Conservation (phyloP, 2,113 vertebrate species). For the Gavialis gangeticus region DNA sequence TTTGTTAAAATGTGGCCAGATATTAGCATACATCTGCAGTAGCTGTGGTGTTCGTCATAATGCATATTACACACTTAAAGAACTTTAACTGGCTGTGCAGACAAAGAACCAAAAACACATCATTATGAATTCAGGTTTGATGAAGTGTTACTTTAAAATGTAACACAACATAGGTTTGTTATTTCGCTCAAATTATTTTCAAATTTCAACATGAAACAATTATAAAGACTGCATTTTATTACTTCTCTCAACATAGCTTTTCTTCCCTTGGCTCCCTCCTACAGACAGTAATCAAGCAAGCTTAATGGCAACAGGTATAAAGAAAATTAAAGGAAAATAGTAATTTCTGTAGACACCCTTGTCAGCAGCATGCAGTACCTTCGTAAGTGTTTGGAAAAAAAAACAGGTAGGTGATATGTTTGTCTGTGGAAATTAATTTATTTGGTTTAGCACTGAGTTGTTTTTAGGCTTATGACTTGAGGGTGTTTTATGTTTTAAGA, state of each 20-base stretch:
- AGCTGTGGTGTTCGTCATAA: not conserved
- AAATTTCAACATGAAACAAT: not conserved
- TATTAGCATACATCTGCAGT: not conserved
- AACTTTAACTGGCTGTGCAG: not conserved
- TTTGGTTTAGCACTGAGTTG: not conserved
- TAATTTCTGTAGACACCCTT: not conserved
- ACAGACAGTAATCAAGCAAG: not conserved
- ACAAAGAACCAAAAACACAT: fast-evolving
- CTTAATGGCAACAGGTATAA: not conserved
- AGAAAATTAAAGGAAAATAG: not conserved
- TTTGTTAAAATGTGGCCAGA: not conserved
- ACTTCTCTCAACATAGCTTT: not conserved
- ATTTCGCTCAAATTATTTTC: not conserved
- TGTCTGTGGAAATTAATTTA: not conserved
- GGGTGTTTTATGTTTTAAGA: not conserved
- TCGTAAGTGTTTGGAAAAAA: not conserved
- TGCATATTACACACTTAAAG: not conserved
- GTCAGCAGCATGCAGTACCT: not conserved
- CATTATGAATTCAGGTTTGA: not conserved
- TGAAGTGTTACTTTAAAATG: not conserved
- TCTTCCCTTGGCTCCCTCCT: not conserved
- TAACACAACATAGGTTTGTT: not conserved
- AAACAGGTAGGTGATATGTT: not conserved
- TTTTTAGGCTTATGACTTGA: not conserved
- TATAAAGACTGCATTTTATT: not conserved